Base-by-base conservation (phyloP, 2,888 invertebrate genomes). In the Glyphotaelius pellucidus region DNA sequence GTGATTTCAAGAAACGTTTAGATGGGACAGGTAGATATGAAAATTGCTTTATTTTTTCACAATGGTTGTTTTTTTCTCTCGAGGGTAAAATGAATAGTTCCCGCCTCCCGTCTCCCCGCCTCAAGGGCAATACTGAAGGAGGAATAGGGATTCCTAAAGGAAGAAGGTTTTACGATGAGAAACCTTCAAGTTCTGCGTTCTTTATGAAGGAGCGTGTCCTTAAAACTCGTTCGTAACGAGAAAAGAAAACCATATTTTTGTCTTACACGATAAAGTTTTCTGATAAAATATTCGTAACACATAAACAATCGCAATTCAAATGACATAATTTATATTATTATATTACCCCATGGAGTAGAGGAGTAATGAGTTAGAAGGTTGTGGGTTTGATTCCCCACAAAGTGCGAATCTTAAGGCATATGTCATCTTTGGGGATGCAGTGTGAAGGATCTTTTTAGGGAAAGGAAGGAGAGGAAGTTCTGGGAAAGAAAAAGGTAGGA, bases 11-110 rank as follows among this genome's bases (percentile, higher is more conserved):
- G 81, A 90, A 89, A 80, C 92, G 90, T 91, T 92, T 90, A 93
- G 93, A 93, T 93, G 92, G 92, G 92, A 92, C 92, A 93, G 92
- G 93, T 93, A 93, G 92, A 93, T 92, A 90, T 90, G 83, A 90
- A 89, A 92, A 92, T 91, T 90, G 87, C 90, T 87, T 90, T 91
- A 92, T 92, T 91, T 93, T 93, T 91, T 90, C 91, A 92, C 90
- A 92, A 91, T 89, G 89, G 87, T 35, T 89, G 89, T 88, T 92
- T 93, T 92, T 93, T 91, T 83, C 85, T 89, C 91, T 91, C 88
- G 80, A 32, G 88, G 88, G 52, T 88, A 84, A 47, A 92, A 92
- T 89, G 92, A 90, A 89, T 92, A 81, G 92, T 92, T 31, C 80
- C 67, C 90, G 32, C 86, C 67, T 67, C 67, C 67, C 67, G 25